These are phyloP conservation scores for Pleuronectes platessa DNA, from an alignment of 2,113 vertebrate species.

Conservation along the genomic window DNA sequence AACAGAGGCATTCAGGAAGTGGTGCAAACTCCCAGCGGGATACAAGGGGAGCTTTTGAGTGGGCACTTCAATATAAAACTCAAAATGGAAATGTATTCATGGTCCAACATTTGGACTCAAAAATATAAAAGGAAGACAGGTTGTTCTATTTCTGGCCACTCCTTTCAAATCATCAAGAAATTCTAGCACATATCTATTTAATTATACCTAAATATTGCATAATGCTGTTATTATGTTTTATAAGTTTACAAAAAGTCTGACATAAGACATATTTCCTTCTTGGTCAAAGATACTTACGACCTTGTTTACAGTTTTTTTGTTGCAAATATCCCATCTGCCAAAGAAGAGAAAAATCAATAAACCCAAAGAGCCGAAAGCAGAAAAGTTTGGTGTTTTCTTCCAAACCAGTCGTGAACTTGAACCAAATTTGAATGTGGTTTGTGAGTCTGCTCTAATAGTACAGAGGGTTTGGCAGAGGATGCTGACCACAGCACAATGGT, in stretches of 20 bases:
- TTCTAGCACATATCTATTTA: neutral
- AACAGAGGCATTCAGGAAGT: conserved; percentile 43
- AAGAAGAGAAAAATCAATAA: neutral
- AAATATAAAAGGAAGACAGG: neutral
- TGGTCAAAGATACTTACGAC: neutral
- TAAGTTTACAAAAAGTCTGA: neutral
- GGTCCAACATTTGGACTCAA: conserved; percentile 9
- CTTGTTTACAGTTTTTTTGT: neutral
- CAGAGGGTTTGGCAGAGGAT: conserved; percentile 32
- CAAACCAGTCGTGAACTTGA: neutral
- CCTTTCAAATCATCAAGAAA: conserved; percentile 6
- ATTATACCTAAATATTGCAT: neutral
- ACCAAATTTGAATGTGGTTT: conserved; percentile 22
- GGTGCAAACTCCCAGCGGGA: conserved; percentile 18
- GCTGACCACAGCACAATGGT: conserved; percentile 47
- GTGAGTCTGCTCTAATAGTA: conserved; percentile 24
- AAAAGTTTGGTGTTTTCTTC: conserved; percentile 11
- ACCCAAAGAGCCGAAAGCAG: neutral
- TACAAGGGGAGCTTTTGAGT: conserved; percentile 17
- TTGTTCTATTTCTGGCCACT: neutral
- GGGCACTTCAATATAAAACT: conserved; percentile 12
- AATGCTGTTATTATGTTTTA: neutral
- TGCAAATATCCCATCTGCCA: neutral
- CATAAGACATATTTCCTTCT: neutral
- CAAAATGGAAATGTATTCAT: conserved; percentile 1